These are phyloP conservation scores for Caenorhabditis tropicalis DNA, from an alignment of 1,140 invertebrate species.

Conservation along the genomic window DNA sequence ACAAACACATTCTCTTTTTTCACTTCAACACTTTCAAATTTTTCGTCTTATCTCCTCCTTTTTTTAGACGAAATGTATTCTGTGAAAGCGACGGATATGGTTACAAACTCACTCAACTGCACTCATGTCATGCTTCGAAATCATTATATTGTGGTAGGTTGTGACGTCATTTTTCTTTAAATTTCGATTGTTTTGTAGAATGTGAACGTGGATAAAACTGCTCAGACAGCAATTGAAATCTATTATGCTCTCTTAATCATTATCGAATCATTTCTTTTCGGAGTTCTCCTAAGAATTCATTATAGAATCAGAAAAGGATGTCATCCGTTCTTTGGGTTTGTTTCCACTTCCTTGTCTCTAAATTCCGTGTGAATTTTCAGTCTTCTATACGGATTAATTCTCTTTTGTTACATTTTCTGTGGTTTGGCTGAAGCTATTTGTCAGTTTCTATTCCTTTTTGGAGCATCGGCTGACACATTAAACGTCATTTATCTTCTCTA, in stretches of 20 bases:
- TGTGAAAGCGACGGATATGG: not conserved
- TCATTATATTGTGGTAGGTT: conserved; percentile 12
- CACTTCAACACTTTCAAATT: not conserved
- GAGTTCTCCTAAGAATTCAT: not conserved
- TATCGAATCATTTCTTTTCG: not conserved
- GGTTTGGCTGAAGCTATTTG: not conserved
- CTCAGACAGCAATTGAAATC: not conserved
- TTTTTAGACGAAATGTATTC: conserved; percentile 27
- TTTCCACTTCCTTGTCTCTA: too few species aligned
- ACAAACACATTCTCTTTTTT: not conserved
- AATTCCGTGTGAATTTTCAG: not conserved
- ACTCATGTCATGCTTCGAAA: conserved; percentile 9
- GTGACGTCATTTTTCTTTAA: not conserved
- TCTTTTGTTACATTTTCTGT: not conserved
- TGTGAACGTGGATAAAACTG: not conserved
- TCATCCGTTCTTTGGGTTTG: conserved; percentile 16
- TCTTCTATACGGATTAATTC: not conserved
- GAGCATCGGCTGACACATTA: not conserved
- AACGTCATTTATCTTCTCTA: not conserved
- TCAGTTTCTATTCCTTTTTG: not conserved
- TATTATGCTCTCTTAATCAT: conserved; percentile 16
- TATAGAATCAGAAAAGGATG: not conserved
- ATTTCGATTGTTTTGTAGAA: too few species aligned
- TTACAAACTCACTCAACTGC: not conserved
- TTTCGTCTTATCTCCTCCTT: not conserved